Evolutionary conservation across 2,113 vertebrate genomes (phyloP).

Genomic region (Hyperopisus bebe): DNA sequence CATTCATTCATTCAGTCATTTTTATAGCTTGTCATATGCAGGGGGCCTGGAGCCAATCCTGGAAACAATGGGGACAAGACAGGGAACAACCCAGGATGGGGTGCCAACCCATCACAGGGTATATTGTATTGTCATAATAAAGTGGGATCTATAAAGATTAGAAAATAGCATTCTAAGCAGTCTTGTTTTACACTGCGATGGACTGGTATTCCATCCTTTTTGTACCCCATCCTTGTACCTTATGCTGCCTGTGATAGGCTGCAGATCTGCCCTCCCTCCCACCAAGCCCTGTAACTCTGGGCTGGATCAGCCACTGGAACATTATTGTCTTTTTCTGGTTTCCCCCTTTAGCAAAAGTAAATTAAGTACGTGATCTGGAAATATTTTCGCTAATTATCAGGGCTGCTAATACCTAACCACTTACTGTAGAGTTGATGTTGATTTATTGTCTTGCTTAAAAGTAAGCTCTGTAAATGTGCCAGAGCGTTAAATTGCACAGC

Average conservation of each 20-base stretch:
- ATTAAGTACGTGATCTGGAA: neutral
- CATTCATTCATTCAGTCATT: neutral
- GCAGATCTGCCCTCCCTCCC: neutral
- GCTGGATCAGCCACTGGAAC: neutral
- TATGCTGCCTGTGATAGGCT: neutral
- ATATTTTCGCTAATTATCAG: neutral
- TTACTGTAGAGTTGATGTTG: neutral
- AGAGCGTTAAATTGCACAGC: neutral
- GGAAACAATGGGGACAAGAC: neutral
- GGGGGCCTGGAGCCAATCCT: neutral
- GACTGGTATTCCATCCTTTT: neutral
- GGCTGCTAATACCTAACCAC: neutral
- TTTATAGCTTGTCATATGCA: neutral
- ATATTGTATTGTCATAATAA: neutral
- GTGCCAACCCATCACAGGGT: neutral
- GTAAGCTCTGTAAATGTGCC: neutral
- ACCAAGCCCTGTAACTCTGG: neutral
- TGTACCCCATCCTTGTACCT: neutral
- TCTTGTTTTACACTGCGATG: neutral
- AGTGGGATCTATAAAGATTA: neutral
- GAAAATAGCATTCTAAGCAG: neutral
- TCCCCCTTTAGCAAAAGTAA: neutral
- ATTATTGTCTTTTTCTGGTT: neutral
- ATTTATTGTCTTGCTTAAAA: slow-evolving; percentile 5
- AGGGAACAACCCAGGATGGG: neutral